Conservation (phyloP, 2,797 vertebrate species). For the Thamnophis elegans region DNA sequence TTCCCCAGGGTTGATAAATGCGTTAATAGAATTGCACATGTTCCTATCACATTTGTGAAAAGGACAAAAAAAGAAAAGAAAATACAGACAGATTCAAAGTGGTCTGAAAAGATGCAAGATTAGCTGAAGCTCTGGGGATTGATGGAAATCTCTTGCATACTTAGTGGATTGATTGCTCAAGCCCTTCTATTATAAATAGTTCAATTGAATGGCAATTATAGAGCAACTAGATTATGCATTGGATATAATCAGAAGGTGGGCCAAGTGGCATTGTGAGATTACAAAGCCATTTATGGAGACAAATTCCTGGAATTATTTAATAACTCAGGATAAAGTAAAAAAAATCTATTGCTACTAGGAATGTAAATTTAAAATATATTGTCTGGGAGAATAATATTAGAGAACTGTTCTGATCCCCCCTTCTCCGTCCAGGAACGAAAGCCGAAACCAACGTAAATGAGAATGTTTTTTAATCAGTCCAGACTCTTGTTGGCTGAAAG, state of each 20-base stretch:
- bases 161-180: background rate
- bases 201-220: slow-evolving; percentile 19
- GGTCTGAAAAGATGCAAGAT: background rate
- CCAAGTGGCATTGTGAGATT: slow-evolving; percentile 28
- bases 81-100: slow-evolving; percentile 14
- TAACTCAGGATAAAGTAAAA: background rate
- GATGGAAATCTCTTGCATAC: background rate
- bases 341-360: slow-evolving; percentile 3
- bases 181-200: slow-evolving; percentile 1
- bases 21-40: background rate
- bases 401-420: too few species aligned
- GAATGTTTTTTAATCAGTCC: too few species aligned
- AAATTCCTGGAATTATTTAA: slow-evolving; percentile 37
- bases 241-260: slow-evolving; percentile 10
- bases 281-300: slow-evolving; percentile 21
- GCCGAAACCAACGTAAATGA: too few species aligned
- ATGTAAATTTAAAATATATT: slow-evolving; percentile 2
- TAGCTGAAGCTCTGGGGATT: background rate
- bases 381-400: background rate
- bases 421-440: too few species aligned
- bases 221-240: background rate
- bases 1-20: background rate
- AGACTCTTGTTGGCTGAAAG: too few species aligned
- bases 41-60: slow-evolving; percentile 1
- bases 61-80: background rate